phyloP scores from a whole-genome alignment of 2,888 invertebrate species.

The Caradrina clavipalpis region DNA sequence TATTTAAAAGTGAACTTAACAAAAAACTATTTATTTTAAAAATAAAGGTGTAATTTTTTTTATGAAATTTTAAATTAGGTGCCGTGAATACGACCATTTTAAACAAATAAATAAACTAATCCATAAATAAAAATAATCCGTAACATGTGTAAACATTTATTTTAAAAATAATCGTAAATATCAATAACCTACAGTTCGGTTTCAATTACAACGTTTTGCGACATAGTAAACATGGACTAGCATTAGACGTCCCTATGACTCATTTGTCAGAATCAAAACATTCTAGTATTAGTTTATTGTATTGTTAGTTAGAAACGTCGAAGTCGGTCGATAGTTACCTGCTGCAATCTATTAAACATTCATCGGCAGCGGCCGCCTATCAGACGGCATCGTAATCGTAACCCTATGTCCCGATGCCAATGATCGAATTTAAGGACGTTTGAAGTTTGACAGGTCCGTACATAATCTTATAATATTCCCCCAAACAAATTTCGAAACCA shows the following conservation, averaged over 20 bases:
- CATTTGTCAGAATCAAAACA: conserved; percentile 56
- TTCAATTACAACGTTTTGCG: conserved; percentile 21
- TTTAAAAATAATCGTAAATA: conserved; percentile 3
- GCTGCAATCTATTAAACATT: conserved; percentile 62
- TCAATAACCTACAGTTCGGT: not conserved
- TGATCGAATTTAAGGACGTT: not conserved
- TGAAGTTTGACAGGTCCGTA: not conserved
- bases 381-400: conserved; percentile 34
- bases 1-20: too few species aligned
- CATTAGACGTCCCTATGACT: conserved; percentile 37
- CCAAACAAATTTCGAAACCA: too few species aligned
- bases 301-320: conserved; percentile 59
- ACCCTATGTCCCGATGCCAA: not conserved
- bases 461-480: not conserved
- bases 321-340: conserved; percentile 52
- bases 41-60: too few species aligned
- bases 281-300: conserved; percentile 47
- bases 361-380: conserved; percentile 33
- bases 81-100: too few species aligned
- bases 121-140: too few species aligned
- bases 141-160: not conserved
- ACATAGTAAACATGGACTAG: conserved; percentile 22
- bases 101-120: too few species aligned
- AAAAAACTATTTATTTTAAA: too few species aligned
- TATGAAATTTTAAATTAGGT: too few species aligned